A percentile compares a stretch with the other conserved stretches of the same genome.
These are phyloP conservation scores for Adelphocoris suturalis DNA, from an alignment of 2,888 invertebrate species.

Conservation along the genomic window DNA sequence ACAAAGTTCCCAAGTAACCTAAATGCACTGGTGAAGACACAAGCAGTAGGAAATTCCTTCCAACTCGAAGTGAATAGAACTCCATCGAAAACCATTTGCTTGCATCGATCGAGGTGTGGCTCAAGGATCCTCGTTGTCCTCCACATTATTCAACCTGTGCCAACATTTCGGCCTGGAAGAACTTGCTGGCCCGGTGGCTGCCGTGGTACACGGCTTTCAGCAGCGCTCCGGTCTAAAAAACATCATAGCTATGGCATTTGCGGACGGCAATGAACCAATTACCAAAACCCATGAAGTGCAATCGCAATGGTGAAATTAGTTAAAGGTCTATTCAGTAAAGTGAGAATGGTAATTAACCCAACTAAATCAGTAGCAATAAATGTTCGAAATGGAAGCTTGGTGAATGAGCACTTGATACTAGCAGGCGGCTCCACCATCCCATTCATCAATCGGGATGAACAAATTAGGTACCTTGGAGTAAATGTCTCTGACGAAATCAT, in stretches of 20 bases:
- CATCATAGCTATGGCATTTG: not conserved
- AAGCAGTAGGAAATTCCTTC: too few relatives aligned
- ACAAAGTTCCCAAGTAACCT: too few relatives aligned
- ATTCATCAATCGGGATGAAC: not conserved
- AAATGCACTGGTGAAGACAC: too few relatives aligned
- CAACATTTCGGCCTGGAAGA: too few relatives aligned
- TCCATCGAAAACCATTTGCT: too few relatives aligned
- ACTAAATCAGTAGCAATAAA: slow-evolving; percentile 7
- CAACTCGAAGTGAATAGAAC: too few relatives aligned
- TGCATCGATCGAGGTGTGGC: too few relatives aligned
- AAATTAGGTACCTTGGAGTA: too few relatives aligned
- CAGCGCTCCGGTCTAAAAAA: not conserved
- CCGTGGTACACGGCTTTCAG: not conserved
- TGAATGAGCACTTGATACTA: too few relatives aligned
- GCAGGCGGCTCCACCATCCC: not conserved
- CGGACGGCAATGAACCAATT: not conserved
- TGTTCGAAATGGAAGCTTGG: not conserved
- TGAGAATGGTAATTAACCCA: slow-evolving; percentile 3
- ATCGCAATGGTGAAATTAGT: too few relatives aligned
- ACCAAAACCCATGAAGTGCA: too few relatives aligned
- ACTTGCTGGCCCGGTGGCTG: not conserved
- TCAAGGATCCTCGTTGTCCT: not conserved
- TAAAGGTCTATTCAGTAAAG: not conserved
- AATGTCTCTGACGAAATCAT: too few relatives aligned
- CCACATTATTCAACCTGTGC: slow-evolving; percentile 13